Evolutionary conservation across 2,113 vertebrate genomes (phyloP).

Genomic region (Euleptes europaea): DNA sequence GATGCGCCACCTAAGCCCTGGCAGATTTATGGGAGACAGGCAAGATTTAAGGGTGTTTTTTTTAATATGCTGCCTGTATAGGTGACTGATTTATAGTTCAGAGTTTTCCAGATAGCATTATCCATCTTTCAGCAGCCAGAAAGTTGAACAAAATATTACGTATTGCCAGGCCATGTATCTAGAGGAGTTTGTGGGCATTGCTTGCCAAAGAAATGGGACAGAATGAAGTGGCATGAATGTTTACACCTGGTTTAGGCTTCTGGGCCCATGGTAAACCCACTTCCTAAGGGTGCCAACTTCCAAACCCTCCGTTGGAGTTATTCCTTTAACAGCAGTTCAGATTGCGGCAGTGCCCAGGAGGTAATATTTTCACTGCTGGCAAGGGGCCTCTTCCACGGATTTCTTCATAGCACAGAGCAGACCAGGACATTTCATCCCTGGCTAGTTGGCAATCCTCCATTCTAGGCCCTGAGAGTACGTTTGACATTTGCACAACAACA

Average conservation of each 20-base stretch:
- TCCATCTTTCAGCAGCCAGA: neutral
- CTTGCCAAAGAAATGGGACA: neutral
- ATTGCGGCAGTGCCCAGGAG: neutral
- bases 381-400: neutral
- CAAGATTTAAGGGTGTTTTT: neutral
- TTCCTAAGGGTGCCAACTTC: neutral
- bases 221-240: neutral
- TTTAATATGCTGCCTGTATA: neutral
- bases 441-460: neutral
- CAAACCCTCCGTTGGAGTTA: neutral
- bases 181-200: neutral
- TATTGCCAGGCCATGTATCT: neutral
- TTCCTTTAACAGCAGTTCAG: neutral
- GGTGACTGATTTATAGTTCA: constrained; percentile 2
- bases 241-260: neutral
- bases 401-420: neutral
- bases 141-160: neutral
- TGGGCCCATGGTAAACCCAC: neutral
- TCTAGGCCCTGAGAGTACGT: no score
- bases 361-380: neutral
- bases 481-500: no score
- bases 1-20: neutral
- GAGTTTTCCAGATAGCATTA: neutral
- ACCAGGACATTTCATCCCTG: neutral
- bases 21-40: neutral